Base-by-base conservation (phyloP, 2,797 vertebrate genomes). In the Forpus xanthops region DNA sequence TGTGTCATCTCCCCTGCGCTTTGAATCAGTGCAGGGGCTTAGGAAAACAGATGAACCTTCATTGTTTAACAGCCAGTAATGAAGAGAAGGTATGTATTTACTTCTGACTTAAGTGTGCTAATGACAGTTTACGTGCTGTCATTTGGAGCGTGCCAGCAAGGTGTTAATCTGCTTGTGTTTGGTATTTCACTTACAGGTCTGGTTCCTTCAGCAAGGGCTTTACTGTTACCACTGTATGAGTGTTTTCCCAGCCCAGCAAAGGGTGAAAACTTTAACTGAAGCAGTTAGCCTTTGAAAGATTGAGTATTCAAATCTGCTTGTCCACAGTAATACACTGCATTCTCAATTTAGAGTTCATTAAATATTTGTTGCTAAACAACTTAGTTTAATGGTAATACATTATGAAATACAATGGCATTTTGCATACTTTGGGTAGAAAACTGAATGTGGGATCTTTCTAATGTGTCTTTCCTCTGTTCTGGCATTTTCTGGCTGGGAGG, bases 61-160 rank as follows among this genome's bases (percentile, higher is more conserved):
- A 23, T 37, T 87, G 47, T 76, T 84, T 88, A 74, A 62, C 30
- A 49, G 39, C 23, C 9, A 12, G 25, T 50, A 17, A 30, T 83
- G 53, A 65, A 87, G 90, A 60, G 15, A 68, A 68, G 42, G 12
- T 71, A 19, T 35, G 89, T 88, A 66, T 80, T 85, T 89, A 44
- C 31, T 80, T 89, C 33, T 37, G 50, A 27, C 28, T 70, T 66
- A 44, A 75, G 61, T 35, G 53, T 71, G 21, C 66, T 89, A 66
- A 71, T 62, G 52, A 33, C 37, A 25, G 13, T 70, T 90, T 55
- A 44, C 16, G 25, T n/a, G 30, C 31, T 70, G 27, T 35, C 56
- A 41, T 88, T 90, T 45, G 24, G 50, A 68, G 39, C 21, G 4
- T 60, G 58, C 33, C 61, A 53, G 52, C 42, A 89, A 66, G 64